phyloP scores from a whole-genome alignment of 2,888 invertebrate species.

The Phorcus lineatus region DNA sequence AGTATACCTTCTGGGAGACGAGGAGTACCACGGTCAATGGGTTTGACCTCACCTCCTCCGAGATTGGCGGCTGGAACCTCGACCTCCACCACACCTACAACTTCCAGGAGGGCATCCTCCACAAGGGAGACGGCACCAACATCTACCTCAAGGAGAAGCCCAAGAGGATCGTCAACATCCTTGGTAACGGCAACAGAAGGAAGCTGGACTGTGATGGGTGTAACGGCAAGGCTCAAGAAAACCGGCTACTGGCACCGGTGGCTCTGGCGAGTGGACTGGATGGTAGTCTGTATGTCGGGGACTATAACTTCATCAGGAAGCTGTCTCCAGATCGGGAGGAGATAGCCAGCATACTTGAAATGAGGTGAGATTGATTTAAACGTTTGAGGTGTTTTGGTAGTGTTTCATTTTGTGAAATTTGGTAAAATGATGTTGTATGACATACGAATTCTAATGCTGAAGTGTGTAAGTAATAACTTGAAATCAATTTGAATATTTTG shows the following conservation, averaged over 20 bases:
- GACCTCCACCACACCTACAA: slow-evolving; percentile 99
- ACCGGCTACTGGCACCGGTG: slow-evolving; percentile 89
- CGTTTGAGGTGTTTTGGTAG: not conserved
- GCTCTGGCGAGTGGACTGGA: slow-evolving; percentile 96
- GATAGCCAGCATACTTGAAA: slow-evolving; percentile 80
- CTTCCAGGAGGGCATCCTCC: slow-evolving; percentile 97
- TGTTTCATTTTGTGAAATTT: not conserved
- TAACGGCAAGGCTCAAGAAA: slow-evolving; percentile 81
- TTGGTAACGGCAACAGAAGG: slow-evolving; percentile 80
- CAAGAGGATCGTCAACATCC: slow-evolving; percentile 86
- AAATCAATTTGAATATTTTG: too few species aligned
- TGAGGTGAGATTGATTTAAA: slow-evolving; percentile 58
- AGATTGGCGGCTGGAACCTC: slow-evolving; percentile 97
- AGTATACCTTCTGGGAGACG: slow-evolving; percentile 93
- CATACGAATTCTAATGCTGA: not conserved
- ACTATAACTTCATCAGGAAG: slow-evolving; percentile 86
- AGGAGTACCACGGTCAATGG: slow-evolving; percentile 95
- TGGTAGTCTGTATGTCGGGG: slow-evolving; percentile 96
- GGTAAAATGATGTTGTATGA: too few species aligned
- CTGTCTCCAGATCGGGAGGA: slow-evolving; percentile 69
- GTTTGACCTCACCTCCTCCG: slow-evolving; percentile 96
- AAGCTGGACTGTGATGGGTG: slow-evolving; percentile 87
- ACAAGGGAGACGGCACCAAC: slow-evolving; percentile 97
- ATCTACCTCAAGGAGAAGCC: slow-evolving; percentile 93
- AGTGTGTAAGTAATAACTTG: too few species aligned